phyloP scores from a whole-genome alignment of 2,113 vertebrate genomes.

The Nyctibius bracteatus region DNA sequence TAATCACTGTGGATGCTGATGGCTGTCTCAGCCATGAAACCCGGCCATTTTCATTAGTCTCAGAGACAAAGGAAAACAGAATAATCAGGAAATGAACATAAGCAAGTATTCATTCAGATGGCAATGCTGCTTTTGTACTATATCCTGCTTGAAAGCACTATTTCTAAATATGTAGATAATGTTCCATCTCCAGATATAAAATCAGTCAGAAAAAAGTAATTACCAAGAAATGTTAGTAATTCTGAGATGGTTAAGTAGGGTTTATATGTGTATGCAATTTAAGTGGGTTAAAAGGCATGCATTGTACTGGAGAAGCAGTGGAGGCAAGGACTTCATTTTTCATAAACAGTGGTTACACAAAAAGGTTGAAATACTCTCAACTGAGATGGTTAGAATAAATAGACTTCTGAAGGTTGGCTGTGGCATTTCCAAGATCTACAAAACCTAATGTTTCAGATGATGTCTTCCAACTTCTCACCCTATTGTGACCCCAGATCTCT shows the following conservation, averaged over 20 bases:
- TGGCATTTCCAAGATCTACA: background rate
- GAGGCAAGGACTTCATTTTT: background rate
- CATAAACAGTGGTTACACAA: accelerated
- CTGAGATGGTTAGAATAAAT: background rate
- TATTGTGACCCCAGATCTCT: background rate
- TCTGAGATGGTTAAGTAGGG: background rate
- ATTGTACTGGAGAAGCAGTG: background rate
- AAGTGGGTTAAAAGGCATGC: background rate
- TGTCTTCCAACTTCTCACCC: background rate
- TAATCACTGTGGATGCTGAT: background rate
- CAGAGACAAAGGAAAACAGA: background rate
- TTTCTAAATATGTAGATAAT: background rate
- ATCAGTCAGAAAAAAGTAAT: background rate
- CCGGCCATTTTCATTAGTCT: background rate
- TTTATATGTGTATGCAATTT: background rate
- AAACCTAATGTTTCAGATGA: background rate
- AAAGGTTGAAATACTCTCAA: background rate
- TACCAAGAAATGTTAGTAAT: background rate
- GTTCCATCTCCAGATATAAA: background rate
- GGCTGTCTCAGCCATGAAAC: background rate
- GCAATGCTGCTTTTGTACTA: background rate
- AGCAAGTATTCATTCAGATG: background rate
- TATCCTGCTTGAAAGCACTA: background rate
- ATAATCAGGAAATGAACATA: background rate
- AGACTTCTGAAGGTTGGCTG: background rate